Evolutionary conservation across 2,797 vertebrate genomes (phyloP), one percentile per base, ranked within the genome.

Genomic region (Lithobates pipiens): DNA sequence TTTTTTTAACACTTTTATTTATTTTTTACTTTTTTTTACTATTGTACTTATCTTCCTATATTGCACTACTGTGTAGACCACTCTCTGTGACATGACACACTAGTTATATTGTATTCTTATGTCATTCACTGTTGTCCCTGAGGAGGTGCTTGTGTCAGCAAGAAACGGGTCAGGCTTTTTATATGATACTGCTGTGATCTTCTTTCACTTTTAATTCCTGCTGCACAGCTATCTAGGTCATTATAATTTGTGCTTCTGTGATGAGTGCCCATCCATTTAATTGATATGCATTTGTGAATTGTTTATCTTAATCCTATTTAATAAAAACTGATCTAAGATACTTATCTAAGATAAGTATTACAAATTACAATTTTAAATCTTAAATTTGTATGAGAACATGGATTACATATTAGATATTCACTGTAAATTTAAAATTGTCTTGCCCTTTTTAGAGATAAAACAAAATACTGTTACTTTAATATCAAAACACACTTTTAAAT

Each of bases 401-500:
- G 9, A n/a, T 32, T 21, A 39, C 27, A 76, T 34, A 70, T 23
- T 80, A 46, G 61, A 21, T 21, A 25, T 69, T 79, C 25, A 79
- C 25, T 16, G 32, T 32, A 79, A 32, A 79, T 10, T 10, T 71
- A 39, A 39, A 42, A 71, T 39, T 71, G 46, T 39, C 36, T 61
- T 36, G 57, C 27, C 46, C 65, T 50, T 71, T 16, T n/a, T 21
- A 8, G 10, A 11, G 44, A 29, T 25, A 29, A 74, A 13, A 67
- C 57, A 46, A 44, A 46, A 57, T 36, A n/a, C 3, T 21, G 11
- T 29, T 74, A 80, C 50, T 74, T 27, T 67, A 67, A 57, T 80
- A 79, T 74, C 16, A 76, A 44, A 46, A 67, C 10, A 84, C n/a
- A 77, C 27, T 71, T 78, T 34, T 50, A 63, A 82, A 71, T 77